Conservation (phyloP, 2,113 vertebrate genomes). For the Monarcha castaneiventris region DNA sequence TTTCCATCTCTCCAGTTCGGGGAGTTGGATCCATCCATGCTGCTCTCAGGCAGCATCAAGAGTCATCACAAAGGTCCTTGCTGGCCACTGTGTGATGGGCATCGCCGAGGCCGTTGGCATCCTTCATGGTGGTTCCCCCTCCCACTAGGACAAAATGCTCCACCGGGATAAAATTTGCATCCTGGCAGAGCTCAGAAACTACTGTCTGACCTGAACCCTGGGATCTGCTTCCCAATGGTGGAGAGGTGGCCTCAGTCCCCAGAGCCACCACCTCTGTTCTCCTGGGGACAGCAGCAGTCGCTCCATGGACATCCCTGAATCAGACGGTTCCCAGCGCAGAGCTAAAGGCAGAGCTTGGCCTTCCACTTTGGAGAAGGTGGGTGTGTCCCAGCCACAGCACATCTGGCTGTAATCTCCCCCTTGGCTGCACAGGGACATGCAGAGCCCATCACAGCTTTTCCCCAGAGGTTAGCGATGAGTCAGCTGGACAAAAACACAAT, state of each 20-base stretch:
- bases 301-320: not conserved
- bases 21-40: not conserved
- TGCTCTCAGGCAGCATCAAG: not conserved
- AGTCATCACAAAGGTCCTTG: not conserved
- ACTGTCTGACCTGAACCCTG: not conserved
- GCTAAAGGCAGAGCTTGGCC: fast-evolving
- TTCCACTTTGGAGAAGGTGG: not conserved
- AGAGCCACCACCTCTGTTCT: not conserved
- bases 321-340: fast-evolving
- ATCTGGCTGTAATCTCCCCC: not conserved
- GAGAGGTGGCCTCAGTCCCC: not conserved
- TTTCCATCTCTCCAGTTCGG: fast-evolving
- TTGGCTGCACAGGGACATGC: not conserved
- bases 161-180: not conserved
- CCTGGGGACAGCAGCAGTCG: fast-evolving
- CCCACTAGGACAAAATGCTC: not conserved
- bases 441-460: not conserved
- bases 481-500: not conserved
- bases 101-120: fast-evolving
- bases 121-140: not conserved
- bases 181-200: not conserved
- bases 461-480: not conserved
- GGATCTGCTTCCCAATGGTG: not conserved
- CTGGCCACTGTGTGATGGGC: not conserved
- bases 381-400: not conserved